These are phyloP conservation scores for Nansenia antarctica DNA, from an alignment of 2,113 vertebrate species.

Conservation along the genomic window DNA sequence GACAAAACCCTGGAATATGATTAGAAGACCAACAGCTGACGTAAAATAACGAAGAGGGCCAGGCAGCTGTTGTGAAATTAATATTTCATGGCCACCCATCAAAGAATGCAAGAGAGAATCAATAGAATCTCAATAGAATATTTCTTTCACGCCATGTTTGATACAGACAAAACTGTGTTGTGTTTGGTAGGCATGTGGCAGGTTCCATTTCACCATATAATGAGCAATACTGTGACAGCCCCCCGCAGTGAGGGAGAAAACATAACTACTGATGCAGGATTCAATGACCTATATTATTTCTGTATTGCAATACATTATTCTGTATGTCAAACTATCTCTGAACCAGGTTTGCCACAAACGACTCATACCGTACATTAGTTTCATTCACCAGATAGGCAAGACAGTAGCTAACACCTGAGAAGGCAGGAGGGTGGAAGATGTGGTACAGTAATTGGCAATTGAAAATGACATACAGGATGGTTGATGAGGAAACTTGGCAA, in stretches of 20 bases:
- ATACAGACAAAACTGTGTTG: constrained; percentile 25
- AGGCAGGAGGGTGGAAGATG: background rate
- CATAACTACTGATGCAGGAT: constrained; percentile 46
- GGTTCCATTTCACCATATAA: constrained; percentile 42
- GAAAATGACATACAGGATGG: background rate
- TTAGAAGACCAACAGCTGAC: constrained; percentile 63
- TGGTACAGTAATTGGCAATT: background rate
- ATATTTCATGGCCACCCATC: constrained; percentile 71
- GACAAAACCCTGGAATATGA: constrained; percentile 69
- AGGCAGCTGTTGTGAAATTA: constrained; percentile 70
- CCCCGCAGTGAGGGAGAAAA: constrained; percentile 6
- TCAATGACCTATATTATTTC: constrained; percentile 39
- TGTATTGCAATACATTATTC: constrained; percentile 11
- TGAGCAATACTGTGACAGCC: constrained; percentile 38
- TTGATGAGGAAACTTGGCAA: background rate
- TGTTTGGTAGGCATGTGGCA: constrained; percentile 21
- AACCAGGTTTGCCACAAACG: constrained; percentile 7
- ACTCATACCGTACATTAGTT: background rate
- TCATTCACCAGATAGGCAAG: background rate
- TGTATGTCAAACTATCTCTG: constrained; percentile 7
- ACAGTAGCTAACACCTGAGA: background rate
- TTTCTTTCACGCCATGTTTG: constrained; percentile 20
- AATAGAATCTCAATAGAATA: too few species aligned
- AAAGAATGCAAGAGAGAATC: constrained; percentile 48
- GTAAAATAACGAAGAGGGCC: constrained; percentile 60